Evolutionary conservation across 2,113 vertebrate genomes (phyloP).

Genomic region (Speoplatyrhinus poulsoni): DNA sequence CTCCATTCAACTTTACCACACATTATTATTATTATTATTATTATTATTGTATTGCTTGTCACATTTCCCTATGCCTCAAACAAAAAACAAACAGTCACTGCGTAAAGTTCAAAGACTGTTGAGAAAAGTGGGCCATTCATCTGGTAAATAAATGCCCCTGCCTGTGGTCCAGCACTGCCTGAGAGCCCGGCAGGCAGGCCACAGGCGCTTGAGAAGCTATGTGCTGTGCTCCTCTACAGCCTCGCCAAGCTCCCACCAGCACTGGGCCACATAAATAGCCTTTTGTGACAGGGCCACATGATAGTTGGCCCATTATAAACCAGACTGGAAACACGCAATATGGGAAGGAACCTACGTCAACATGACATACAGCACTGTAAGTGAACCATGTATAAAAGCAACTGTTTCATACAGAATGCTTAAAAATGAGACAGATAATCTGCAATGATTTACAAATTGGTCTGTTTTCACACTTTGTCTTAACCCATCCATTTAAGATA

Average conservation of each 20-base stretch:
- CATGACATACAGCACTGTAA: background rate
- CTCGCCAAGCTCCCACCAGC: constrained; percentile 40
- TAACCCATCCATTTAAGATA: constrained; percentile 18
- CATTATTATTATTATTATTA: constrained; percentile 28
- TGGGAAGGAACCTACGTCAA: constrained; percentile 10
- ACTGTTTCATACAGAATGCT: background rate
- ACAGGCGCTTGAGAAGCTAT: constrained; percentile 35
- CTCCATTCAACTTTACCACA: constrained; percentile 22
- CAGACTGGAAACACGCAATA: constrained; percentile 10
- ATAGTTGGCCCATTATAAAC: constrained; percentile 13
- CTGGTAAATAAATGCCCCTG: constrained; percentile 64
- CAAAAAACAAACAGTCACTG: constrained; percentile 10
- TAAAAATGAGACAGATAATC: constrained; percentile 1
- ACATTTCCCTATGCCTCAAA: constrained; percentile 4
- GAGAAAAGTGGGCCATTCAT: constrained; percentile 70
- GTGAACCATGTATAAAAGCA: background rate
- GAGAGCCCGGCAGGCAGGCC: constrained; percentile 58
- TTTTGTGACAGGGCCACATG: constrained; percentile 65
- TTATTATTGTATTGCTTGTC: background rate
- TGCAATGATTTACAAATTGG: constrained; percentile 43
- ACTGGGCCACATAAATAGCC: constrained; percentile 60
- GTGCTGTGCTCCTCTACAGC: constrained; percentile 47
- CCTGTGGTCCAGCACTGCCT: constrained; percentile 52
- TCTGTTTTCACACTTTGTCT: constrained; percentile 50
- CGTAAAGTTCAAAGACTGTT: constrained; percentile 56